Evolutionary conservation across 1,140 invertebrate genomes (phyloP).

Genomic region (Drosophila lacteicornis): DNA sequence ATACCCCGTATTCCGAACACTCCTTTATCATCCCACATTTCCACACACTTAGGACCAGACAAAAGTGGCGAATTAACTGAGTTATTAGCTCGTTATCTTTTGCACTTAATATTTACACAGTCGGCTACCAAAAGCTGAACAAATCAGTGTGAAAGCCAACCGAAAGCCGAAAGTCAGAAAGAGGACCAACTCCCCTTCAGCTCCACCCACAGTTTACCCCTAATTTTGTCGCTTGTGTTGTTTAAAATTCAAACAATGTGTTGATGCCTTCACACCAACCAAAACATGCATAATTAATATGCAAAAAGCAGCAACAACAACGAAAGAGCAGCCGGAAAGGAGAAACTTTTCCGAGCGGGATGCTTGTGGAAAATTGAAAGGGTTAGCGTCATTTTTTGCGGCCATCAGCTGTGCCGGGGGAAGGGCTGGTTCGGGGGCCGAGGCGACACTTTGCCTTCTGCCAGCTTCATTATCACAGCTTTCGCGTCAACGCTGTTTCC

Average conservation of each 20-base stretch:
- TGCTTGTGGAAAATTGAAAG: conserved; percentile 75
- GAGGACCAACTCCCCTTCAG: conserved; percentile 5
- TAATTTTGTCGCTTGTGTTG: conserved; percentile 66
- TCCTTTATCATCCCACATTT: not conserved
- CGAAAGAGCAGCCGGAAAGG: conserved; percentile 33
- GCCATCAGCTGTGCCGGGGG: not conserved
- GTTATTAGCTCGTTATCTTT: conserved; percentile 82
- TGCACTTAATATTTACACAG: conserved; percentile 79
- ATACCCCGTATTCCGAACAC: not conserved
- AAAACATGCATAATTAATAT: conserved; percentile 85
- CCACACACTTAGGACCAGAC: conserved; percentile 4
- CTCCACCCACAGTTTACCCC: conserved; percentile 30
- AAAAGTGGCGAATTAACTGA: conserved; percentile 54
- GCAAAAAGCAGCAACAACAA: conserved; percentile 72
- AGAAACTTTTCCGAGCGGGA: conserved; percentile 62
- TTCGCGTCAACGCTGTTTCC: conserved; percentile 83
- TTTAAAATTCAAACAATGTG: conserved; percentile 83
- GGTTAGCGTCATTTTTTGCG: conserved; percentile 69
- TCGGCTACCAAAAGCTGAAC: conserved; percentile 50
- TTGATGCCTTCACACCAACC: conserved; percentile 83
- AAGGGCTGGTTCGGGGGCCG: conserved; percentile 24
- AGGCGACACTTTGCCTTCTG: conserved; percentile 71
- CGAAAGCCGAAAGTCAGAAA: conserved; percentile 16
- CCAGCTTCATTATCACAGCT: conserved; percentile 83
- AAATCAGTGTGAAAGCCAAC: conserved; percentile 39